Conservation (phyloP, 2,113 vertebrate genomes). For the Phylloscopus whistleri region DNA sequence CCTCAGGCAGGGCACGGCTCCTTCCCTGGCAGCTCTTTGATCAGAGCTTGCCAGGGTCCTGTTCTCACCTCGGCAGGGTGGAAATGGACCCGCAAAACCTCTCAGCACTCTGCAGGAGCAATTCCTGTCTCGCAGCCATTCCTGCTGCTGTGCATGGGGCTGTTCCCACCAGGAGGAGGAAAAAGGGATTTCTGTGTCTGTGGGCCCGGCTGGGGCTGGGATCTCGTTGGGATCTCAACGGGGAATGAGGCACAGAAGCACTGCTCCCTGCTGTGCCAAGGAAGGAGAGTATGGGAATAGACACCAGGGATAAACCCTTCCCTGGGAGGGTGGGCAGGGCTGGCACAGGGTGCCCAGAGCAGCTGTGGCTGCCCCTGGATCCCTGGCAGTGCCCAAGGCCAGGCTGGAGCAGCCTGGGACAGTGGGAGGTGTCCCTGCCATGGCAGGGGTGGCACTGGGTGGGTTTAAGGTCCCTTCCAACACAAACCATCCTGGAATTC, state of each 20-base stretch:
- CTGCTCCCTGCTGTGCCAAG: background rate
- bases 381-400: background rate
- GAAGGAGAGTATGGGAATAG: background rate
- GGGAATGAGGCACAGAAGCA: background rate
- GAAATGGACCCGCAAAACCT: background rate
- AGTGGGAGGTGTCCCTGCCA: background rate
- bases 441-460: fast-evolving
- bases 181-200: background rate
- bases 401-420: background rate
- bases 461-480: fast-evolving
- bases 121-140: background rate
- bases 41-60: background rate
- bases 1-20: background rate
- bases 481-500: background rate
- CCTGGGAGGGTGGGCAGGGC: background rate
- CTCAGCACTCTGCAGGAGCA: background rate
- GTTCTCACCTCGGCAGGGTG: background rate
- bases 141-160: fast-evolving
- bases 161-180: fast-evolving
- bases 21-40: background rate
- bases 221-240: fast-evolving
- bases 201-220: background rate
- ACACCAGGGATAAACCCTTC: background rate
- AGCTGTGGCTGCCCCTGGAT: background rate
- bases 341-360: background rate